Base-by-base conservation (phyloP, 2,888 invertebrate genomes). In the Nomada lathburiana region DNA sequence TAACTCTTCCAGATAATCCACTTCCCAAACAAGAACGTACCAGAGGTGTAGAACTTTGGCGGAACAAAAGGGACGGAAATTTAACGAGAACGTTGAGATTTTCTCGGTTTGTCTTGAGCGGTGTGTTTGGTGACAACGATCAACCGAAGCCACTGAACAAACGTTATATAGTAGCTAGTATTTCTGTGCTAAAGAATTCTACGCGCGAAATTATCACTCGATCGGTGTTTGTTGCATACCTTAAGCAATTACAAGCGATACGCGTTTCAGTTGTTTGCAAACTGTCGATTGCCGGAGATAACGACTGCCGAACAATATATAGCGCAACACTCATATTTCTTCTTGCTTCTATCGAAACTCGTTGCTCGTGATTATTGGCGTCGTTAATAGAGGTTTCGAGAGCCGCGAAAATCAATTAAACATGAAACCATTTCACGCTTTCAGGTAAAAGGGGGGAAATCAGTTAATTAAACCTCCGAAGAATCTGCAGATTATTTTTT, bases 331-430 rank as follows among this genome's bases (percentile, higher is more conserved):
- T 53, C 50, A 60, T 83, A 80, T 55, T 70, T 69, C 44, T 18
- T 50, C 75, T 50, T n/a, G 42, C 47, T 42, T 72, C 78, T 73
- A 75, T 60, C 69, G 64, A 67, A 52, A 53, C 62, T 73, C 67
- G 71, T 86, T 79, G 57, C 75, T 67, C 78, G 52, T 65, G 76
- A 74, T 74, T 77, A 86, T 86, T 78, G 74, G 63, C 68, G 65
- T 67, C 82, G 52, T 50, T 23, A 18, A n/a, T 18, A 53, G n/a
- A n/a, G 52, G n/a, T 53, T 53, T n/a, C n/a, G n/a, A n/a, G n/a
- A 53, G n/a, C 29, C 29, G 29, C 29, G 3, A 4, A 29, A 29
- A 4, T 29, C 29, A 29, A 5, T 29, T 29, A 29, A 29, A 29
- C 29, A 29, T 29, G 29, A 29, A 29, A 29, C 29, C 29, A 29